Evolutionary conservation across 2,113 vertebrate genomes (phyloP).

Genomic region (Xiphophorus hellerii): DNA sequence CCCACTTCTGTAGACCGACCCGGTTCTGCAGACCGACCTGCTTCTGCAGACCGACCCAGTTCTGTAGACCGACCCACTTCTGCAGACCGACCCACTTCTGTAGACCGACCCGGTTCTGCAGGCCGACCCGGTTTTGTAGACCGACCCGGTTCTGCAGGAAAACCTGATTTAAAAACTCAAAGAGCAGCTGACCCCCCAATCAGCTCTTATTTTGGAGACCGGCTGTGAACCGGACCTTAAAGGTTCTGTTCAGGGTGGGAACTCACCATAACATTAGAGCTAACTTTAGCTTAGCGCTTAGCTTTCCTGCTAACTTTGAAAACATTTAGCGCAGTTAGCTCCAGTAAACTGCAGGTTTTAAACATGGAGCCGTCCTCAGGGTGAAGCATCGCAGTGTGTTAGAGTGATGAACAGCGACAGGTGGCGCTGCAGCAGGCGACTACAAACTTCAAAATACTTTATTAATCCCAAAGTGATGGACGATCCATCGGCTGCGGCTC

Average conservation of each 20-base stretch:
- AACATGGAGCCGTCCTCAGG: background rate
- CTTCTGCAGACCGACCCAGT: background rate
- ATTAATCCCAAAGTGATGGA: constrained; percentile 27
- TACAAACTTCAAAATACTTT: too few relatives aligned
- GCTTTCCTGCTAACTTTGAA: too few relatives aligned
- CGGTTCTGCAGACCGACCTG: background rate
- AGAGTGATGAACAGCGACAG: constrained; percentile 12
- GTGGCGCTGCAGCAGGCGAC: background rate
- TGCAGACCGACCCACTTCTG: background rate
- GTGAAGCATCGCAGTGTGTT: constrained; percentile 18
- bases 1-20: background rate
- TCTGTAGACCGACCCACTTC: background rate
- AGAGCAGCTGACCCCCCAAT: too few relatives aligned
- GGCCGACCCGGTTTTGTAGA: too few relatives aligned
- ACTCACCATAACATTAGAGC: too few relatives aligned
- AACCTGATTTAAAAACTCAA: too few relatives aligned
- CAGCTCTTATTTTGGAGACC: too few relatives aligned
- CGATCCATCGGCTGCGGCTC: constrained; percentile 12
- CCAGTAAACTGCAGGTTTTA: too few relatives aligned
- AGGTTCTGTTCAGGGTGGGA: too few relatives aligned
- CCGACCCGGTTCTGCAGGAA: background rate
- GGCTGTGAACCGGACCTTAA: too few relatives aligned
- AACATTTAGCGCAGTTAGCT: too few relatives aligned
- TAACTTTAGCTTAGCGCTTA: too few relatives aligned
- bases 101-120: background rate